These are phyloP conservation scores for Tenualosa thibaudeaui DNA, from an alignment of 2,797 vertebrate species.

Conservation along the genomic window DNA sequence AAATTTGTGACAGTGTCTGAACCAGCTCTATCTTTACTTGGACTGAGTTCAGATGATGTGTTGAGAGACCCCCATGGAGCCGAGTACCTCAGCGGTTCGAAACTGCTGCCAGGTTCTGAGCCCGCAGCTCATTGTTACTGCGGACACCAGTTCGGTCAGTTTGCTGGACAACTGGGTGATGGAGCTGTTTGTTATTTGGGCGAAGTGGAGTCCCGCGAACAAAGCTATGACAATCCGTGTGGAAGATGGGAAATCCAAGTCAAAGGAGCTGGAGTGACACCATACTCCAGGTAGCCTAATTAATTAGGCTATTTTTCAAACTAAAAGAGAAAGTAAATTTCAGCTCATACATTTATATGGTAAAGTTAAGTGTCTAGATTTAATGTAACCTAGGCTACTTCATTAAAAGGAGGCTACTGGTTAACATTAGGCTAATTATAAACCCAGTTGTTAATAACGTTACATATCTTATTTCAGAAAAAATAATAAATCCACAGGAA, in stretches of 20 bases:
- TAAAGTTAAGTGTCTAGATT: too few relatives aligned
- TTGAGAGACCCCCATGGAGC: constrained; percentile 41
- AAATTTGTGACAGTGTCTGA: constrained; percentile 73
- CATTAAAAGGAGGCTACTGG: too few relatives aligned
- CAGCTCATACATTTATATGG: background rate
- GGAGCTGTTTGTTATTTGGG: constrained; percentile 87
- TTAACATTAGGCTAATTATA: too few relatives aligned
- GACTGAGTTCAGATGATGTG: constrained; percentile 61
- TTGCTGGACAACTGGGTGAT: constrained; percentile 87
- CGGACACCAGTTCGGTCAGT: constrained; percentile 88
- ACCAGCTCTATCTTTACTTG: constrained; percentile 75
- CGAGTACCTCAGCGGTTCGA: constrained; percentile 80
- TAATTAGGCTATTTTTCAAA: background rate
- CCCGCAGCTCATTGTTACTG: constrained; percentile 88
- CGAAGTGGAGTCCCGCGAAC: constrained; percentile 73
- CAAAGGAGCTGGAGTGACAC: constrained; percentile 85
- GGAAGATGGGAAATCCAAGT: constrained; percentile 85
- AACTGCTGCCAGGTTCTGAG: constrained; percentile 74
- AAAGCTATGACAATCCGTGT: constrained; percentile 30
- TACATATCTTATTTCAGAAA: background rate
- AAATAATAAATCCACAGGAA: background rate
- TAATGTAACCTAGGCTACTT: too few relatives aligned
- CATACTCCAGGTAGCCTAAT: constrained; percentile 80
- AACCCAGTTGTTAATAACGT: too few relatives aligned
- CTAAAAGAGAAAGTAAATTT: background rate